Evolutionary conservation across 2,888 invertebrate species (phyloP), one percentile per base, ranked within the genome.

Genomic region (Leptinotarsa tumamoca): DNA sequence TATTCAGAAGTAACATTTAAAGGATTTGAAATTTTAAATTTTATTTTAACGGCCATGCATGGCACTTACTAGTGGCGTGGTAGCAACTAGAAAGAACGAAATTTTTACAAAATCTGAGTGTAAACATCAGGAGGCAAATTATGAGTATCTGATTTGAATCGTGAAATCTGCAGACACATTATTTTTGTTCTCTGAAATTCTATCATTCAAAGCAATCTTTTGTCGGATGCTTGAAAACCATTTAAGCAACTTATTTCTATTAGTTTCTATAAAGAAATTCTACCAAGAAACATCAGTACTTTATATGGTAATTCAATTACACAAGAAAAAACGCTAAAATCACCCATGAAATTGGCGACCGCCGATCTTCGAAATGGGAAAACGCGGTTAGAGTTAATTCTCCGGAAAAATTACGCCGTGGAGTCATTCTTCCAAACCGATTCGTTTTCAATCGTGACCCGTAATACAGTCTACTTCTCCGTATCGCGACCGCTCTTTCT

Each of bases 241-340:
- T 14, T 58, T 1, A 58, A 58, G 0, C 23, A 23, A 21, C 15
- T 2, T 17, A 58, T 15, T 58, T 58, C 10, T 58, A 58, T 58
- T 14, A 58, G 4, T 58, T 58, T 58, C 23, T 58, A 21, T 58
- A 21, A 58, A 58, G 33, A 70, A 70, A 49, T 27, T 70, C 43
- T 23, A n/a, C 33, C 58, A n/a, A 58, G 66, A 18, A 67, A 17
- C 49, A 43, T 4, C 18, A 17, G 18, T 67, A 23, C 67, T 67
- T 10, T 72, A 72, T 72, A 72, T 67, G 72, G 67, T 72, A 67
- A 72, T 72, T 67, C 67, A 72, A 72, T 72, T 58, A 72, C 21
- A 67, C 17, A 72, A 49, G 43, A 67, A 49, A 56, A 18, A 56
- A 33, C 51, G n/a, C n/a, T 67, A 52, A 23, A 72, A 72, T 56